Conservation (phyloP, 2,113 vertebrate genomes). For the Aythya baeri region DNA sequence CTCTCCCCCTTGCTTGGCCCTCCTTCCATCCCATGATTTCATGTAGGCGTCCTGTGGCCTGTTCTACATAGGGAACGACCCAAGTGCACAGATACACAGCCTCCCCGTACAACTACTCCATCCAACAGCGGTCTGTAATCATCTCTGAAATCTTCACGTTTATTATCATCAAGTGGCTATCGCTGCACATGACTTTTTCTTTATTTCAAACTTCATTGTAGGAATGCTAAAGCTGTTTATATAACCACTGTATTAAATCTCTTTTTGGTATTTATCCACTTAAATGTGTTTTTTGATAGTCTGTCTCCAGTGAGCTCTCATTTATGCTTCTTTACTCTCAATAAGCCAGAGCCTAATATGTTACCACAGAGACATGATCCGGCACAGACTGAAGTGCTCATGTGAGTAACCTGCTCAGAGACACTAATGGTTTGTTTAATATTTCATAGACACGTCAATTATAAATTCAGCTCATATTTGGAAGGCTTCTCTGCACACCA, state of each 20-base stretch:
- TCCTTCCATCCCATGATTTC: not conserved
- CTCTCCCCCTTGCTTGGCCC: not conserved
- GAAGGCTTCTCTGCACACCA: not conserved
- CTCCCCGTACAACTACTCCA: not conserved
- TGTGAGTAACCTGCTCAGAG: not conserved
- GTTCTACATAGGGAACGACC: not conserved
- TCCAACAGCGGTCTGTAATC: rapidly evolving
- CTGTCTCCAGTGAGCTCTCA: not conserved
- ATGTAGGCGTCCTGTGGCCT: not conserved
- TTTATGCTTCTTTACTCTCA: not conserved
- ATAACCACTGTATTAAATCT: not conserved
- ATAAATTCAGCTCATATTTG: not conserved
- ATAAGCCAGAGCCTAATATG: not conserved
- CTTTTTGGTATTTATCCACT: not conserved
- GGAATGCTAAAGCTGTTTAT: not conserved
- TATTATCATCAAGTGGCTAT: not conserved
- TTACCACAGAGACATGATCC: not conserved
- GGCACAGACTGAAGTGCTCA: rapidly evolving
- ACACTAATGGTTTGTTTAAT: conserved; percentile 7
- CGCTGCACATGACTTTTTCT: not conserved
- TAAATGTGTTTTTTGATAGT: not conserved
- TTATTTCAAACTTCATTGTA: not conserved
- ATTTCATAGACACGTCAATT: conserved; percentile 1
- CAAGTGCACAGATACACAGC: rapidly evolving
- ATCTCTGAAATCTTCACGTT: not conserved